These are phyloP conservation scores for Euphysa ruthae DNA, from an alignment of 30 jellyfish, hydroid and myxozoan species.

Conservation along the genomic window DNA sequence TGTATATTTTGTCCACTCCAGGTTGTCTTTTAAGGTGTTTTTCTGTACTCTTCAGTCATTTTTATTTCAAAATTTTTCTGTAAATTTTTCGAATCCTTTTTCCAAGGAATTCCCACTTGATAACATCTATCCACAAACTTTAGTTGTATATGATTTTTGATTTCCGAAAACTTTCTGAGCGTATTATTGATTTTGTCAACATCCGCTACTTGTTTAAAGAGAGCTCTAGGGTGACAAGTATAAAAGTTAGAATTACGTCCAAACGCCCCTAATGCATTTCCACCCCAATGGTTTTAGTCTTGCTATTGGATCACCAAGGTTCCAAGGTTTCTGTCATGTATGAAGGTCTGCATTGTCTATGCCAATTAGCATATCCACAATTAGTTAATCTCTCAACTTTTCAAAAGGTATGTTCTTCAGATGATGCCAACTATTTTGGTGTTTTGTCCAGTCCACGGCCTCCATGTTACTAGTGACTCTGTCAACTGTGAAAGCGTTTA, in stretches of 20 bases:
- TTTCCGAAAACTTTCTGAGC: background rate
- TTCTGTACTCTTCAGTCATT: background rate
- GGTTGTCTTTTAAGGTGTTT: no score
- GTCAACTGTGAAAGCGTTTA: background rate
- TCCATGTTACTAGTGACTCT: background rate
- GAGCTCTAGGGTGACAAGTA: background rate
- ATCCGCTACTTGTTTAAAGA: background rate
- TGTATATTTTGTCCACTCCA: background rate
- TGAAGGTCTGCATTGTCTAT: background rate
- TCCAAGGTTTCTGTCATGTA: background rate
- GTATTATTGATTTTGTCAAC: background rate
- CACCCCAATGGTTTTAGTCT: background rate
- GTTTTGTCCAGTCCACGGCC: background rate
- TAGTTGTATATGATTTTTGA: background rate
- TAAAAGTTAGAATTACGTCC: background rate
- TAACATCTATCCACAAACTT: background rate
- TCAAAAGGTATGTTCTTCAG: background rate
- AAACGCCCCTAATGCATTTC: slow-evolving; percentile 1
- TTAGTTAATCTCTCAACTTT: background rate
- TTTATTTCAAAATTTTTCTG: background rate
- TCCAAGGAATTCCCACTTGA: background rate
- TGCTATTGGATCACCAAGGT: background rate
- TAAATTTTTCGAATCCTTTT: background rate
- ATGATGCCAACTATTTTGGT: background rate
- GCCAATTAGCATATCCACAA: background rate